phyloP scores from a whole-genome alignment of 2,113 vertebrate species.

The Xiphophorus maculatus region DNA sequence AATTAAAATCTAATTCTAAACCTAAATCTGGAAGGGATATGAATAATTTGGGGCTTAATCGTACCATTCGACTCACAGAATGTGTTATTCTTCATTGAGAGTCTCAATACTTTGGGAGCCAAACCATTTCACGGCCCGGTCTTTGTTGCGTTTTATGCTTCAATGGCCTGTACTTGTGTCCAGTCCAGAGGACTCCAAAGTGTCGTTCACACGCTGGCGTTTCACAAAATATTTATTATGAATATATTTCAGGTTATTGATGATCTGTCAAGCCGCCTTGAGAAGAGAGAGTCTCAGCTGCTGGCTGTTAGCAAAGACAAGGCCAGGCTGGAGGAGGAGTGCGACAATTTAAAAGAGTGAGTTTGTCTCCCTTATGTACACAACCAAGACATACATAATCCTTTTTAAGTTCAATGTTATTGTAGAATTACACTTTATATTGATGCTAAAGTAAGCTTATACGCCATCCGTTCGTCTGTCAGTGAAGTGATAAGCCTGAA shows the following conservation, averaged over 20 bases:
- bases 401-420: neutral
- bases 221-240: neutral
- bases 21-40: no score
- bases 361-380: conserved; percentile 57
- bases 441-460: conserved; percentile 18
- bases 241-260: conserved; percentile 83
- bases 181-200: no score
- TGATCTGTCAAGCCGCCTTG: conserved; percentile 89
- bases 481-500: conserved; percentile 93
- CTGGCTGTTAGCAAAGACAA: conserved; percentile 95
- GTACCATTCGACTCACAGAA: no score
- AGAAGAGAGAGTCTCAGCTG: conserved; percentile 94
- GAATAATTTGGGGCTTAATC: no score
- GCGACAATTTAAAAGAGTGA: conserved; percentile 98
- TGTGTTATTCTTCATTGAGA: no score
- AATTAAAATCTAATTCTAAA: no score
- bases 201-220: no score
- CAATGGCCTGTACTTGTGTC: no score
- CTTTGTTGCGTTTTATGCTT: no score
- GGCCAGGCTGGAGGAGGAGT: conserved; percentile 91
- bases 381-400: no score
- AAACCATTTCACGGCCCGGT: no score
- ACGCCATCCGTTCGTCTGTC: conserved; percentile 43
- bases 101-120: no score
- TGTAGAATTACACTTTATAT: neutral